Evolutionary conservation across 1,140 invertebrate genomes (phyloP).

Genomic region (Ceratina calcarata): DNA sequence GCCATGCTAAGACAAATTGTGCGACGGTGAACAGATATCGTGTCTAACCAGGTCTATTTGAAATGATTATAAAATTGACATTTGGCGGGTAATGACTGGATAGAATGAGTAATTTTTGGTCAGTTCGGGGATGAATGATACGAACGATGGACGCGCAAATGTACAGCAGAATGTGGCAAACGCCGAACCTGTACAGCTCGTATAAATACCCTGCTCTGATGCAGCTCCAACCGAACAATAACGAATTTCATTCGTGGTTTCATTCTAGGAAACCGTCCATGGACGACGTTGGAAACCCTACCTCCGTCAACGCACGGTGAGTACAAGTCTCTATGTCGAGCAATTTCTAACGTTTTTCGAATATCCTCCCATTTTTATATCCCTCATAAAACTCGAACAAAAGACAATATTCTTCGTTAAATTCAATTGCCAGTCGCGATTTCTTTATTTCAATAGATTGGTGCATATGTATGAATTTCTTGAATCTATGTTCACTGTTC

Average conservation of each 20-base stretch:
- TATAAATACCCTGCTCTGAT: conserved; percentile 76
- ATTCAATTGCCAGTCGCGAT: no score
- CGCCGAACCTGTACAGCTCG: conserved; percentile 67
- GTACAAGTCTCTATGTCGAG: conserved; percentile 71
- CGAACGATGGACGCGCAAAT: conserved; percentile 67
- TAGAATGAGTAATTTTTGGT: neutral
- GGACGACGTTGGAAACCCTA: conserved; percentile 85
- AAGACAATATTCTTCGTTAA: no score
- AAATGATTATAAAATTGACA: no score
- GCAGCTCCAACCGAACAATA: conserved; percentile 76
- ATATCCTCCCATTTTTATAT: no score
- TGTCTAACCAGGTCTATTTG: no score
- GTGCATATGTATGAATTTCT: no score
- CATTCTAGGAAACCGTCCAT: conserved; percentile 87
- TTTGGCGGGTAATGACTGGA: neutral
- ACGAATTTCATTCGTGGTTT: conserved; percentile 81
- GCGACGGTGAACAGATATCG: no score
- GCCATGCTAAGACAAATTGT: no score
- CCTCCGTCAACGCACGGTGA: conserved; percentile 88
- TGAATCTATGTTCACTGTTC: no score
- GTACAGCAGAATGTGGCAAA: conserved; percentile 75
- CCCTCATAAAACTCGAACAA: no score
- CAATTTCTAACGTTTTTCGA: neutral
- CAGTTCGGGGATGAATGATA: neutral
- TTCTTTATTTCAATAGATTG: no score